A percentile compares a stretch with the other conserved stretches of the same genome.
Evolutionary conservation across 2,888 invertebrate genomes (phyloP).

Genomic region (Drosophila colorata): DNA sequence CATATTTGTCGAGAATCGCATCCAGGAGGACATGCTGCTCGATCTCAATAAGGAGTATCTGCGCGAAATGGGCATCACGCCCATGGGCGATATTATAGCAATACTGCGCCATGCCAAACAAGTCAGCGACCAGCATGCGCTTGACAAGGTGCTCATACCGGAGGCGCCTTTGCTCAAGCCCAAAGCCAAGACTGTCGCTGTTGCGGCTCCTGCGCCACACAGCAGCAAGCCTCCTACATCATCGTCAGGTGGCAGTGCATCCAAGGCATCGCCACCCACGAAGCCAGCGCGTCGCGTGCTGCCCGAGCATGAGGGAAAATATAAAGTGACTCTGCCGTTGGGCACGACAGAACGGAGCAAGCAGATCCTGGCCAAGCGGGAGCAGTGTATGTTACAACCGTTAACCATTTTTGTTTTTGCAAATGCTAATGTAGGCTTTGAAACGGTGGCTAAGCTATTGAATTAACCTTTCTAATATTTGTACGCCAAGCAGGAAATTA

Average conservation of each 20-base stretch:
- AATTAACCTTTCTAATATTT: too few relatives aligned
- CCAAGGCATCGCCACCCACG: conserved; percentile 62
- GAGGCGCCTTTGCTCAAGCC: conserved; percentile 85
- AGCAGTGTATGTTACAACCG: conserved; percentile 75
- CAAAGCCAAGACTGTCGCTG: conserved; percentile 5
- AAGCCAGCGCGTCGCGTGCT: conserved; percentile 84
- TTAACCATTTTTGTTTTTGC: neutral
- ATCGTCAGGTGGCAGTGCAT: conserved; percentile 9
- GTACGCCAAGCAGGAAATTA: neutral
- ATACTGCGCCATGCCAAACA: conserved; percentile 89
- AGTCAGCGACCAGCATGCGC: conserved; percentile 87
- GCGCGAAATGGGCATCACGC: conserved; percentile 94
- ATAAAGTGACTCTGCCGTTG: conserved; percentile 86
- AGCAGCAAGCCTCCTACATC: conserved; percentile 38
- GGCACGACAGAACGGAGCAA: conserved; percentile 86
- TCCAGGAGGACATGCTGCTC: conserved; percentile 93
- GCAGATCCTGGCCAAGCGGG: conserved; percentile 85
- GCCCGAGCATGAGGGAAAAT: conserved; percentile 87
- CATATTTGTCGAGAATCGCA: conserved; percentile 94
- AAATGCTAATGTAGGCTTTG: neutral
- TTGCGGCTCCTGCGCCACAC: conserved; percentile 12
- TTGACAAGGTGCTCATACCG: conserved; percentile 87
- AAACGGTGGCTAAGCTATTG: too few relatives aligned
- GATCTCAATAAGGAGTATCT: conserved; percentile 95
- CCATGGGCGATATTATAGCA: conserved; percentile 90